phyloP scores from a whole-genome alignment of 2,113 vertebrate species.

The Progne subis region DNA sequence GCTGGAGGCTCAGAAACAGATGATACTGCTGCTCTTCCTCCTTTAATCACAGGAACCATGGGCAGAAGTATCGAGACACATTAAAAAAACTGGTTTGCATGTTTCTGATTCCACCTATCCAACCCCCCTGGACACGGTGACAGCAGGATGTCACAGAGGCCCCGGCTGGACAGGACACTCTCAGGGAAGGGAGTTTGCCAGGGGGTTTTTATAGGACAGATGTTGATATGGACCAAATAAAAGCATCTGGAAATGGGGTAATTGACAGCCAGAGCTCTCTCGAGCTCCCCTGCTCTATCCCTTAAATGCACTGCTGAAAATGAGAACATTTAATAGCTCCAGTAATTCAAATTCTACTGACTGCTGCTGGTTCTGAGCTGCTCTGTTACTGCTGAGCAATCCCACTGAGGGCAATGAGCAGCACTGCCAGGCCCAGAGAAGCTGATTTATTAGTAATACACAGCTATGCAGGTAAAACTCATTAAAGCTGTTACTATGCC shows the following conservation, averaged over 20 bases:
- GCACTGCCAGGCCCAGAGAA: neutral
- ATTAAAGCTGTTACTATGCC: neutral
- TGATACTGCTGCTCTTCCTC: neutral
- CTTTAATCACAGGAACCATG: neutral
- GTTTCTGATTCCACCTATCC: neutral
- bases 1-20: neutral
- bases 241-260: neutral
- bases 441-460: neutral
- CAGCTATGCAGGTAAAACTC: neutral
- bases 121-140: neutral
- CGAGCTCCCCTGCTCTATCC: neutral
- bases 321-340: neutral
- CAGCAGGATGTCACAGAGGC: neutral
- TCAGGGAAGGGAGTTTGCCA: accelerated
- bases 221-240: accelerated
- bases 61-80: neutral
- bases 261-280: neutral
- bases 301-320: neutral
- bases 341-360: neutral
- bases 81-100: neutral
- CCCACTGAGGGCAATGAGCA: neutral
- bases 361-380: neutral
- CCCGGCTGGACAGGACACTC: neutral
- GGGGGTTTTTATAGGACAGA: neutral
- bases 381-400: neutral